A percentile compares a stretch with the other conserved stretches of the same genome.
phyloP scores from a whole-genome alignment of 1,140 invertebrate species.

The Nephotettix cincticeps region DNA sequence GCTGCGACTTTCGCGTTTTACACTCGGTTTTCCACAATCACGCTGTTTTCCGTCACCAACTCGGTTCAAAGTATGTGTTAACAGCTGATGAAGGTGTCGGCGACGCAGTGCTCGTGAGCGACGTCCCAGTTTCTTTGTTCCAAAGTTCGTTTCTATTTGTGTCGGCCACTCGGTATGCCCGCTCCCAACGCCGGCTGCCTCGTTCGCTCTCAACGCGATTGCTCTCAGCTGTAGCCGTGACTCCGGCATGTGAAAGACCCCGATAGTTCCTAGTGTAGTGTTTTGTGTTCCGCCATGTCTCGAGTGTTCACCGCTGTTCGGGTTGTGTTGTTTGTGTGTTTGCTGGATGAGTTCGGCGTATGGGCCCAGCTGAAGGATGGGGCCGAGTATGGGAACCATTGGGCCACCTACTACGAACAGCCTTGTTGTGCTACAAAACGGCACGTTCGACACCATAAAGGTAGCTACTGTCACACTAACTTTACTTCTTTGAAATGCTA shows the following conservation, averaged over 20 bases:
- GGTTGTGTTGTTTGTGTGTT: slow-evolving; percentile 7
- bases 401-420: slow-evolving; percentile 37
- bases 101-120: background rate
- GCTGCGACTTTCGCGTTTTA: background rate
- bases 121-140: background rate
- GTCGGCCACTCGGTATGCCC: background rate
- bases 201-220: background rate
- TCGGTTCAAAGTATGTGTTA: background rate
- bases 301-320: background rate
- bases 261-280: background rate
- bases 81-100: background rate
- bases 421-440: slow-evolving; percentile 34
- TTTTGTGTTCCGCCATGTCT: slow-evolving; percentile 3
- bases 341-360: slow-evolving; percentile 15
- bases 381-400: slow-evolving; percentile 18
- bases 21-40: background rate
- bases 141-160: background rate
- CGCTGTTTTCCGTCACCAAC: background rate
- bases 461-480: slow-evolving; percentile 15
- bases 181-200: background rate
- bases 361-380: slow-evolving; percentile 13
- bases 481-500: too few species aligned
- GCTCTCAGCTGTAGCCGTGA: background rate
- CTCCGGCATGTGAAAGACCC: background rate
- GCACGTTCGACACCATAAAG: slow-evolving; percentile 38